Base-by-base conservation (phyloP, 2,888 invertebrate genomes). In the Drosophila neutralis region DNA sequence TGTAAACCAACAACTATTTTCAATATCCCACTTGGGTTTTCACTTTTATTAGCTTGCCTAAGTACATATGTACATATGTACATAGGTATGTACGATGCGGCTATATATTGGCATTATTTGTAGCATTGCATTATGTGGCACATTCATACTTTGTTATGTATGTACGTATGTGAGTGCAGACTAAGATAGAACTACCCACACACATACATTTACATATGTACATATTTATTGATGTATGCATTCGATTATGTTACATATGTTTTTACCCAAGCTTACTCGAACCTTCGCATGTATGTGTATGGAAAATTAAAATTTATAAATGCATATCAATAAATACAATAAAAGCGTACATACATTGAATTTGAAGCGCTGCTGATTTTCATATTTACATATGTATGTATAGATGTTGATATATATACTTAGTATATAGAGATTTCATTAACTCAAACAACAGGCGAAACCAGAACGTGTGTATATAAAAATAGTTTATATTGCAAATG, bases 261-360 rank as follows among this genome's bases (percentile, higher is more conserved):
- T 60, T 57, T 53, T 49, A 35, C 11, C 56, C 49, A 42, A 45
- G 52, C 61, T 54, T 62, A 42, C 21, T 31, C 27, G 18, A 38
- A 31, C 8, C 29, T 58, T 38, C 15, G 24, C 15, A 49, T 51
- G 29, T 74, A 51, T 72, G 69, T 69, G 54, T 66, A 51, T 59
- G 67, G 59, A 62, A 75, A 73, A 63, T 83, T 78, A 76, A 80
- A 81, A 76, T 73, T 83, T 78, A 84, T 82, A 80, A 84, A 84
- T 84, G 87, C 84, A 84, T 84, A 84, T 84, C 84, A 84, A 66
- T 82, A 76, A 82, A 80, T 71, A 84, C 84, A 87, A 84, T 87
- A 82, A 82, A 69, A 36, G 57, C 48, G 69, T 45, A 45, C 64
- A 73, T 45, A 36, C 52, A 78, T 76, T 42, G 56, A 45, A 74